Percentiles rank a stretch among this genome's conserved stretches.
phyloP scores from a whole-genome alignment of 2,113 vertebrate genomes.

The Plestiodon gilberti region DNA sequence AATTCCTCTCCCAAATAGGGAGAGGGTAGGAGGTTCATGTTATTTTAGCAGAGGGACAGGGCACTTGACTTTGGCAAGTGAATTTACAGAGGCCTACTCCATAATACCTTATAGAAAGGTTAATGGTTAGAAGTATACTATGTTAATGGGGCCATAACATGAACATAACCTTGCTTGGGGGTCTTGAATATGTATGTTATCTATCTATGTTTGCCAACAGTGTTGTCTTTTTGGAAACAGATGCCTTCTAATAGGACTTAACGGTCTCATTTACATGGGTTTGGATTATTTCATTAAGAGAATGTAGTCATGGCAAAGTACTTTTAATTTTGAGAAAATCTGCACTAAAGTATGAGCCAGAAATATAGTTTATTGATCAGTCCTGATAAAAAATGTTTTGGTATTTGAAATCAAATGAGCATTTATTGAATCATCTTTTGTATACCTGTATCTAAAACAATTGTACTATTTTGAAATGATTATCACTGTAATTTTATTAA shows the following conservation, averaged over 20 bases:
- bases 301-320: neutral
- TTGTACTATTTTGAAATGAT: neutral
- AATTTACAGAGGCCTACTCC: neutral
- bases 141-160: neutral
- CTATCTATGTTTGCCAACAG: neutral
- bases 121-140: neutral
- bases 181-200: neutral
- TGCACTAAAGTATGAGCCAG: neutral
- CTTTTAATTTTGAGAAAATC: neutral
- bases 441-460: neutral
- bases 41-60: neutral
- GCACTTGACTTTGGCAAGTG: neutral
- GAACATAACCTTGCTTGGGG: neutral
- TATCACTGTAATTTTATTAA: conserved; percentile 28
- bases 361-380: neutral
- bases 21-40: neutral
- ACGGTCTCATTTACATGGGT: neutral
- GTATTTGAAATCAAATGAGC: neutral
- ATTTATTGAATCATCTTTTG: conserved; percentile 15
- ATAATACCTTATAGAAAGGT: neutral
- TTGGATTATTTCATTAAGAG: neutral
- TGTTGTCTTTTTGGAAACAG: conserved; percentile 10
- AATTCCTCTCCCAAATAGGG: neutral
- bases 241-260: conserved; percentile 7
- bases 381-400: neutral